Base-by-base conservation (phyloP, 2,797 vertebrate genomes). In the Pipistrellus kuhlii region DNA sequence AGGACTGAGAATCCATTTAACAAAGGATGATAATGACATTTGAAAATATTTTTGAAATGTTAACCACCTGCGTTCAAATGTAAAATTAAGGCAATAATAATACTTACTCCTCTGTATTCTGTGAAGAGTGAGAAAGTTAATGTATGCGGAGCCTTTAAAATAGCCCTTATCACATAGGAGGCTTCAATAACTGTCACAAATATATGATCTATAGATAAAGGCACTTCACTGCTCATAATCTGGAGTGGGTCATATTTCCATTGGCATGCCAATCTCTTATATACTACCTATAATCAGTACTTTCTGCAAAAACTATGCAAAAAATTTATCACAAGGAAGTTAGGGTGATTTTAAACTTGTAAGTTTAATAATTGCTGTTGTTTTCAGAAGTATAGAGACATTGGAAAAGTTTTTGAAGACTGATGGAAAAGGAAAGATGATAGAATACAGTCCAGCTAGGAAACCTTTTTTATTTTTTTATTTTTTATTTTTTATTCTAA, bases 361-460 rank as follows among this genome's bases (percentile, higher is more conserved):
- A 83, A n/a, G 5, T 87, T 88, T 87, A 41, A 35, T 71, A 55
- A 55, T 32, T 89, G 17, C 30, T 85, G 4, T 68, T 93, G 20
- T 73, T 91, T 89, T 93, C 18, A 94, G 51, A 94, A 64, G n/a
- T 27, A 73, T 23, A 78, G n/a, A 69, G 27, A 91, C 51, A 75
- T 32, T 46, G 14, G 14, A 90, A 91, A 18, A 1, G 12, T 78
- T 71, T 88, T 92, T n/a, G 30, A 92, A 69, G 9, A 66, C 15
- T 23, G 1, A 30, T 55, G 15, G 41, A 75, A 82, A 20, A 35
- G 27, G 23, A 91, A 90, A 81, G 51, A 87, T 12, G 20, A 85
- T 12, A 71, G 13, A 73, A 38, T 71, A 32, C 23, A 32, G 12
- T 77, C 59, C 0, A 92, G 32, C n/a, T 68, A n/a, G 6, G 14